Base-by-base conservation (phyloP, 1,140 invertebrate genomes). In the Lethrus apterus region DNA sequence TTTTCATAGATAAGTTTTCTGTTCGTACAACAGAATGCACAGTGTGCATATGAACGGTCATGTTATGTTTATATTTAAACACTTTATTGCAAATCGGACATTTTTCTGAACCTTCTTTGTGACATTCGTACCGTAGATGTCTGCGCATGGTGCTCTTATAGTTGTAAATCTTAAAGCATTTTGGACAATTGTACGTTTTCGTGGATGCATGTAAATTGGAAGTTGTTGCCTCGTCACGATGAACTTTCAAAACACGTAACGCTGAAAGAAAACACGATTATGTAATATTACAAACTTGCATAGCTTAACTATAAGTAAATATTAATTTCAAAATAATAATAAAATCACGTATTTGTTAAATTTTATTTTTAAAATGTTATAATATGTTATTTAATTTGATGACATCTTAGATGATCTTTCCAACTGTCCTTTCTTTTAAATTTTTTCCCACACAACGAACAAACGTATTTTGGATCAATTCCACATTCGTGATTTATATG, bases 401-500 rank as follows among this genome's bases (percentile, higher is more conserved):
- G 41, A 26, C 44, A 45, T 14, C 45, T 26, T n/a, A 59, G 49
- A 26, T 62, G 59, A 7, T 52, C 56, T 20, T 58, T 58, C 4
- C 55, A 48, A 29, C 55, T 59, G 21, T 57, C 56, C 46, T 61
- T 59, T 11, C 59, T 29, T 23, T 61, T 61, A n/a, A 46, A 57
- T 17, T 45, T 55, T 30, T 49, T 54, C n/a, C 56, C 51, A 56
- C 73, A 75, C n/a, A 60, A 58, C 9, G 62, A 58, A 53, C 72
- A 74, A 7, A 56, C 53, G 47, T 69, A 71, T 51, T 68, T 64
- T 3, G 70, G 70, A 21, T 65, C 61, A 30, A 66, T 58, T 17
- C 70, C 71, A 48, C 73, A 75, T 50, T 74, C 71, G 42, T 74
- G 68, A 38, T 68, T 70, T 46, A 70, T 58, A 54, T 78, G 75